A percentile compares a stretch with the other conserved stretches of the same genome.
Evolutionary conservation across 2,797 vertebrate species (phyloP).

Genomic region (Calcarius lapponicus): DNA sequence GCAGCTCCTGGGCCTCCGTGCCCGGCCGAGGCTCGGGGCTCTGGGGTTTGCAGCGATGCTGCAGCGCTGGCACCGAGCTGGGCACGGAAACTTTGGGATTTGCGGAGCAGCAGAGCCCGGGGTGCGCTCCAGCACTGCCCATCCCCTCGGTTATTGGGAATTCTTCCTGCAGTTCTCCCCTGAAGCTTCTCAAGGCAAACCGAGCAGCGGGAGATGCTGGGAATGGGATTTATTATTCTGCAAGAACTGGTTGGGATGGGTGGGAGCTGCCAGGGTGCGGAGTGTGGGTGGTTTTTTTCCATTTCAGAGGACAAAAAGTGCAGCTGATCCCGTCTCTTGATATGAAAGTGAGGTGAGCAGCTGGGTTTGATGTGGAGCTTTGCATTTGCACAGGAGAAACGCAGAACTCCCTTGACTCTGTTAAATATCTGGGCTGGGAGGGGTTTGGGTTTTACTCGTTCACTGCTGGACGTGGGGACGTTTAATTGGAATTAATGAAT

Average conservation of each 20-base stretch:
- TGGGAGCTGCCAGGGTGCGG: not conserved
- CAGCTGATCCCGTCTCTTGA: not conserved
- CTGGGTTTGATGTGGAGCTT: not conserved
- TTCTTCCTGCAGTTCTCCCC: not conserved
- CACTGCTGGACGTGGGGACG: not conserved
- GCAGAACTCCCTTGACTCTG: no score
- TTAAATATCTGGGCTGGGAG: not conserved
- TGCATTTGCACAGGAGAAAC: not conserved
- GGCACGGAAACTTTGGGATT: not conserved
- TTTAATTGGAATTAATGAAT: fast-evolving
- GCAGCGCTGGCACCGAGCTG: not conserved
- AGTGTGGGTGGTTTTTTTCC: not conserved
- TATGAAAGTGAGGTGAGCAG: not conserved
- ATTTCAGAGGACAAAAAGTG: not conserved
- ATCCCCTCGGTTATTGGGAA: fast-evolving
- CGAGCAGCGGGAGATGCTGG: not conserved
- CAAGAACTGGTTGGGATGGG: not conserved
- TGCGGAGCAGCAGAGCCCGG: not conserved
- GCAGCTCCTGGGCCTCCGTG: not conserved
- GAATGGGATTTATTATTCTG: not conserved
- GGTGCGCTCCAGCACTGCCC: fast-evolving
- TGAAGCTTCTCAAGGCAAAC: not conserved
- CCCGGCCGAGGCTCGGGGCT: not conserved
- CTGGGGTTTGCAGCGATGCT: not conserved
- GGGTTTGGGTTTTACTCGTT: not conserved